Evolutionary conservation across 2,113 vertebrate genomes (phyloP).

Genomic region (Serilophus lunatus): DNA sequence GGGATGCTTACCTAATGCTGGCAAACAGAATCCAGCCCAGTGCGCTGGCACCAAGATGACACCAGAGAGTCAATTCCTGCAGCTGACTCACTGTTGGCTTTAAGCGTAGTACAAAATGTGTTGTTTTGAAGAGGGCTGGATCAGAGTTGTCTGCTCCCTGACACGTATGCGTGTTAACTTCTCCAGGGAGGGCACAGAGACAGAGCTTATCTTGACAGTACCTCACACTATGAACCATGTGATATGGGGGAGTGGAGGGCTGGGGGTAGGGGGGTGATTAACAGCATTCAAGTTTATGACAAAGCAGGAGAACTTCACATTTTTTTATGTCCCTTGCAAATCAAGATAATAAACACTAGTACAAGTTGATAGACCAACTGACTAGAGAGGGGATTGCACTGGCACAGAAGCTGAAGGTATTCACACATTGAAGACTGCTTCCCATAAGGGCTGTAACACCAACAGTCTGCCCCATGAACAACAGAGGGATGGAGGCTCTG

Average conservation of each 20-base stretch:
- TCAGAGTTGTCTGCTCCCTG: background rate
- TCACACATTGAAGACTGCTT: background rate
- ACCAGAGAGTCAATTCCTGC: background rate
- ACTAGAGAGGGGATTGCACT: background rate
- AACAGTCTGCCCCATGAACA: background rate
- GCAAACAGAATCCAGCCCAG: background rate
- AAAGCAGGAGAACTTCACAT: background rate
- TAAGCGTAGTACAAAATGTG: background rate
- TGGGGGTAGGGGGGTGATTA: too few relatives aligned
- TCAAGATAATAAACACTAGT: background rate
- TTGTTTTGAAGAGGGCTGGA: conserved; percentile 4
- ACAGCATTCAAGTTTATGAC: background rate
- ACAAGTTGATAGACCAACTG: background rate
- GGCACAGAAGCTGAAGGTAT: background rate
- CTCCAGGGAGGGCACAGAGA: background rate
- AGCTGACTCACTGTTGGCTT: conserved; percentile 40
- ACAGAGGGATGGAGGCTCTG: background rate
- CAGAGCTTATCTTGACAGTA: background rate
- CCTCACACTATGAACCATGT: background rate
- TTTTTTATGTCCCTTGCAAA: background rate
- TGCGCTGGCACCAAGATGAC: background rate
- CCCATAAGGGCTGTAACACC: background rate
- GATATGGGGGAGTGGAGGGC: too few relatives aligned
- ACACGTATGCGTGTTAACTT: background rate
- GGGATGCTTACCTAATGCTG: background rate